Percentiles rank a stretch among this genome's conserved stretches.
These are phyloP conservation scores for Stenchaetothrips biformis DNA, from an alignment of 2,888 invertebrate species.

Conservation along the genomic window DNA sequence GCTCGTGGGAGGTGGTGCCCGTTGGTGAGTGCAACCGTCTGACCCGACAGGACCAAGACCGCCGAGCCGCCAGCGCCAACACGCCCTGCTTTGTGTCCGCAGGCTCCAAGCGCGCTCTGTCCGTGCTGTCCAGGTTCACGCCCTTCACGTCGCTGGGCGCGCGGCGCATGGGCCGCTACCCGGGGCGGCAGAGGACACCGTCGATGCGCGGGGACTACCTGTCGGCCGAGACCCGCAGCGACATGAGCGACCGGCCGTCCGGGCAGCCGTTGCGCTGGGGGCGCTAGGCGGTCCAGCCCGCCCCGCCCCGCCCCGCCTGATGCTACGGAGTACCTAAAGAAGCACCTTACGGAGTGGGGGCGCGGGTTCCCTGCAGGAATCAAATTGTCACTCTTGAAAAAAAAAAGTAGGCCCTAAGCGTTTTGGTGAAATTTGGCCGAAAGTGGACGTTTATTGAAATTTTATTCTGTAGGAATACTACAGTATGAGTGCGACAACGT, in stretches of 20 bases:
- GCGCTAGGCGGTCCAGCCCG: constrained; percentile 37
- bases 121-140: constrained; percentile 47
- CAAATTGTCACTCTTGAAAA: too few relatives aligned
- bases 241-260: constrained; percentile 43
- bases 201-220: constrained; percentile 37
- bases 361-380: too few relatives aligned
- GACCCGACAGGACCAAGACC: background rate
- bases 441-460: too few relatives aligned
- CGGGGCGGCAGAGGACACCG: constrained; percentile 38
- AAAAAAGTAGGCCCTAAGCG: too few relatives aligned
- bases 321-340: too few relatives aligned
- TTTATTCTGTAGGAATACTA: too few relatives aligned
- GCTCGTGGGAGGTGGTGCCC: background rate
- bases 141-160: constrained; percentile 47
- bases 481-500: too few relatives aligned
- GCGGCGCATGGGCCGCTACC: constrained; percentile 36
- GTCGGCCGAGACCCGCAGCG: constrained; percentile 46
- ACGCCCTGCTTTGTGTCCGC: background rate
- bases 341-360: too few relatives aligned
- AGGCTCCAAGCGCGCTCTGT: constrained; percentile 45
- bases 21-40: background rate
- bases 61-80: background rate
- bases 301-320: background rate
- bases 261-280: constrained; percentile 52
- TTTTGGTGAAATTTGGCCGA: too few relatives aligned